These are phyloP conservation scores for Pelobates cultripes DNA, from an alignment of 2,797 vertebrate species.

Conservation along the genomic window DNA sequence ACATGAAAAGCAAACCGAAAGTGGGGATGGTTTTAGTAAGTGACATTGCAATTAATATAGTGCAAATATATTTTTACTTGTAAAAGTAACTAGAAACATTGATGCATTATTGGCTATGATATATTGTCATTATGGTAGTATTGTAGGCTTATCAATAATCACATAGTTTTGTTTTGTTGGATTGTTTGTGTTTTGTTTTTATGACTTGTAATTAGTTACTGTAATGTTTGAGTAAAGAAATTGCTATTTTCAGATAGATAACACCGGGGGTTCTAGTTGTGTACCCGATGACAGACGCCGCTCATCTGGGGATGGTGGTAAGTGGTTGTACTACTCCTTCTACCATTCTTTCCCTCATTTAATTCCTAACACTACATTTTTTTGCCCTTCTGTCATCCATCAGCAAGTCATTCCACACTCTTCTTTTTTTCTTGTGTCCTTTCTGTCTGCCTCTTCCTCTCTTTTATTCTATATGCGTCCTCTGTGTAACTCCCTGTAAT, in stretches of 20 bases:
- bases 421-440: neutral
- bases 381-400: constrained; percentile 26
- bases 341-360: constrained; percentile 57
- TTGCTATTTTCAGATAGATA: constrained; percentile 39
- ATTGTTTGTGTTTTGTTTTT: too few species aligned
- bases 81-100: too few species aligned
- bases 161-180: too few species aligned
- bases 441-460: constrained; percentile 19
- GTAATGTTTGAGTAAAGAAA: neutral
- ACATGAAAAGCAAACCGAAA: too few species aligned
- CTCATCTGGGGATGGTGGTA: constrained; percentile 54
- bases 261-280: constrained; percentile 25
- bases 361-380: constrained; percentile 63
- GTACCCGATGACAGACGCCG: constrained; percentile 42
- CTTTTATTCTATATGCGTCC: constrained; percentile 26
- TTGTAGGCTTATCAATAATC: too few species aligned
- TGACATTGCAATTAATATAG: too few species aligned
- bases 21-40: too few species aligned
- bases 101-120: too few species aligned
- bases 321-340: constrained; percentile 27
- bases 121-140: too few species aligned
- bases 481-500: constrained; percentile 24
- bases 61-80: too few species aligned
- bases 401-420: constrained; percentile 36
- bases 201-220: neutral